These are phyloP conservation scores for Bagarius yarrelli DNA, from an alignment of 2,113 vertebrate species.

Conservation along the genomic window DNA sequence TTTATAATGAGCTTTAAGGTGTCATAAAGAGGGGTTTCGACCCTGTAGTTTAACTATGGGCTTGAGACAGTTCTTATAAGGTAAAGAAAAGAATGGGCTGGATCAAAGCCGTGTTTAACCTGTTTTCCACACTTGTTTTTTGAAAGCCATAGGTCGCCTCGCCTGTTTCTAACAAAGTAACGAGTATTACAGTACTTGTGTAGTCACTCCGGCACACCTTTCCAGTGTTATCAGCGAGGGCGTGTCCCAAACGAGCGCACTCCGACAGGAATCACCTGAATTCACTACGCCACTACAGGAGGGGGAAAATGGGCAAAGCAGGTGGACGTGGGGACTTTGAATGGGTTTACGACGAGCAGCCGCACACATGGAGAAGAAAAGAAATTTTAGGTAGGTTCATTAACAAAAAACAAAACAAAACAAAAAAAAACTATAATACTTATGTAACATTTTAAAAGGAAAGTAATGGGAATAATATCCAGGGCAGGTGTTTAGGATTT, in stretches of 20 bases:
- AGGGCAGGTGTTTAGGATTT: neutral
- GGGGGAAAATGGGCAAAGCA: slow-evolving; percentile 78
- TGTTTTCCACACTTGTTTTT: neutral
- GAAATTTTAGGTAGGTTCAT: slow-evolving; percentile 87
- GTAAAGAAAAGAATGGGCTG: too few relatives aligned
- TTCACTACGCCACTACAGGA: slow-evolving; percentile 29
- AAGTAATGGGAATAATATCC: neutral
- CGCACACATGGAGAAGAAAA: slow-evolving; percentile 89
- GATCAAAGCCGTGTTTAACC: neutral
- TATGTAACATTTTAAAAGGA: neutral
- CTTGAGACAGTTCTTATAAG: neutral
- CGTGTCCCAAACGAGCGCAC: slow-evolving; percentile 46
- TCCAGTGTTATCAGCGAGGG: slow-evolving; percentile 48
- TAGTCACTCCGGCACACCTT: slow-evolving; percentile 44
- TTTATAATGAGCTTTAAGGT: neutral
- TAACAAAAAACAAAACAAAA: neutral
- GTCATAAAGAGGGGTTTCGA: neutral
- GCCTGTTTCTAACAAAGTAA: neutral
- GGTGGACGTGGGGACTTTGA: slow-evolving; percentile 85
- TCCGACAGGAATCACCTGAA: slow-evolving; percentile 40
- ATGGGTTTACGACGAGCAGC: slow-evolving; percentile 96
- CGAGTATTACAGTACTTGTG: neutral
- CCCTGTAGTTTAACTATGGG: neutral
- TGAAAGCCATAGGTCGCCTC: neutral
- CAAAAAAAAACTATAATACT: neutral